Conservation (phyloP, 2,888 invertebrate genomes). For the Netelia inedita region DNA sequence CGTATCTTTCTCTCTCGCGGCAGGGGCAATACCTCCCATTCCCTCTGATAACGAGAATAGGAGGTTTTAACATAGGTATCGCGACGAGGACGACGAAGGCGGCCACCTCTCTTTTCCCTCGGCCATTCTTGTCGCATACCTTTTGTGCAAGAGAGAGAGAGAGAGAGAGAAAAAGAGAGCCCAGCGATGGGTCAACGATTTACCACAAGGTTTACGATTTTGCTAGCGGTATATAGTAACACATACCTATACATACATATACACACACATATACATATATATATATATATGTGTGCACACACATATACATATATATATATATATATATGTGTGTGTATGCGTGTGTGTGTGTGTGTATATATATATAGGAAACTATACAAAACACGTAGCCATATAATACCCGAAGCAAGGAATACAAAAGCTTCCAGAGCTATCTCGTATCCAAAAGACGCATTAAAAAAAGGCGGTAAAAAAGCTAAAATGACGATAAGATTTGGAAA, state of each 20-base stretch:
- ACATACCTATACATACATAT: neutral
- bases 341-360: neutral
- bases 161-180: conserved; percentile 40
- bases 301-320: conserved; percentile 9
- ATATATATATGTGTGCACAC: conserved; percentile 11
- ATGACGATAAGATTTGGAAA: conserved; percentile 3
- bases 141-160: conserved; percentile 75
- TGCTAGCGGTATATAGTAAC: conserved; percentile 58
- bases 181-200: conserved; percentile 76
- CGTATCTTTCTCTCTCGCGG: conserved; percentile 69
- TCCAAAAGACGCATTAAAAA: conserved; percentile 61
- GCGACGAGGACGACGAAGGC: conserved; percentile 61
- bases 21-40: conserved; percentile 78
- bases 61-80: conserved; percentile 64
- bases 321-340: neutral
- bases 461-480: conserved; percentile 18
- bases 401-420: conserved; percentile 59
- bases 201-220: conserved; percentile 72
- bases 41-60: conserved; percentile 82
- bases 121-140: conserved; percentile 79
- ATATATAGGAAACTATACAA: conserved; percentile 10
- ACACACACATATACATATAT: conserved; percentile 1
- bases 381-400: conserved; percentile 21
- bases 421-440: conserved; percentile 59
- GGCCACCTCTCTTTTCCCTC: conserved; percentile 71